These are phyloP conservation scores for Nesoenas mayeri DNA, from an alignment of 2,113 vertebrate species.

Conservation along the genomic window DNA sequence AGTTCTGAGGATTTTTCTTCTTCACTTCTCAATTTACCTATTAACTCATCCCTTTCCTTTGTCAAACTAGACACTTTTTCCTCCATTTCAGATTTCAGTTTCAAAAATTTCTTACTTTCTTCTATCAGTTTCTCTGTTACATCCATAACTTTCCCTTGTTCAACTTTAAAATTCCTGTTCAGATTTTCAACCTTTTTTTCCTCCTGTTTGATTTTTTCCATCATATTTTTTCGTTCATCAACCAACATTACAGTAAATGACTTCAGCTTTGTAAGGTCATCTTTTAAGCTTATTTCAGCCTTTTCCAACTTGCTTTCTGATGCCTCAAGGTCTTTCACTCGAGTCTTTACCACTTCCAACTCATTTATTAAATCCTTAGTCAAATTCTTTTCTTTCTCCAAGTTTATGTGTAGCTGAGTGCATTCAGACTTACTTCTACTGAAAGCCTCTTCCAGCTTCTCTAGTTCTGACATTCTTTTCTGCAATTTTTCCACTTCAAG, in stretches of 20 bases:
- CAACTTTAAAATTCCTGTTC: slow-evolving; percentile 84
- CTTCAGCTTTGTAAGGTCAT: slow-evolving; percentile 92
- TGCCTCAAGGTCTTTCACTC: slow-evolving; percentile 86
- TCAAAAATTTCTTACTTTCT: slow-evolving; percentile 94
- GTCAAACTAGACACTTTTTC: slow-evolving; percentile 80
- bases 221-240: slow-evolving; percentile 91
- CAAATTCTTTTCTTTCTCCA: slow-evolving; percentile 88
- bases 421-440: slow-evolving; percentile 87
- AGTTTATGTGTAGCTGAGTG: slow-evolving; percentile 81
- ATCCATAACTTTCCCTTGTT: slow-evolving; percentile 92
- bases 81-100: slow-evolving; percentile 93
- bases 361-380: slow-evolving; percentile 86
- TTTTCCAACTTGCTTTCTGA: slow-evolving; percentile 86
- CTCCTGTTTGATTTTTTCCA: slow-evolving; percentile 90
- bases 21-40: slow-evolving; percentile 79
- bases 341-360: slow-evolving; percentile 83
- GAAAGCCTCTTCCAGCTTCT: slow-evolving; percentile 89
- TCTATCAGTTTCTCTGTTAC: slow-evolving; percentile 96
- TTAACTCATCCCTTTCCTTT: slow-evolving; percentile 86
- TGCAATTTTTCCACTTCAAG: slow-evolving; percentile 92
- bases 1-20: slow-evolving; percentile 85
- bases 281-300: slow-evolving; percentile 85
- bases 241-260: slow-evolving; percentile 92
- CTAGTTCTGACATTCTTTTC: slow-evolving; percentile 90
- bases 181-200: slow-evolving; percentile 87